Evolutionary conservation across 2,113 vertebrate species (phyloP).

Genomic region (Pavo muticus): DNA sequence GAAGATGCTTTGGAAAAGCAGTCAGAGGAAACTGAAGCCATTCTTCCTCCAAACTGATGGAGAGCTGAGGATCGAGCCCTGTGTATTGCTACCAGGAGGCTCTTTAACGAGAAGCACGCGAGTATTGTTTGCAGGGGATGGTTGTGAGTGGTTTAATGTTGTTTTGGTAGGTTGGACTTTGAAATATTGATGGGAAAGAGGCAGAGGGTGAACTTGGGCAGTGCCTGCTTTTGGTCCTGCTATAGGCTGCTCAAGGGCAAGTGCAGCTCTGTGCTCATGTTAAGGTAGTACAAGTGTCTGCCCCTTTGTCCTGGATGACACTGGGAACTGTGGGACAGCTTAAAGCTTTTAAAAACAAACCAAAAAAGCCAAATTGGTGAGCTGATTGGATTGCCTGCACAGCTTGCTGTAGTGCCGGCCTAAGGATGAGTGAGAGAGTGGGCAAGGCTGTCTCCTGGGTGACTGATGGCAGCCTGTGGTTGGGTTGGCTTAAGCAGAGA

Average conservation of each 20-base stretch:
- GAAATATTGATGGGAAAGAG: background rate
- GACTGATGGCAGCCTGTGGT: background rate
- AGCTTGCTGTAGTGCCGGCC: background rate
- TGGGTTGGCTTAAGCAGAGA: background rate
- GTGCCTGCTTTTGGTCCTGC: background rate
- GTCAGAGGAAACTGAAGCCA: background rate
- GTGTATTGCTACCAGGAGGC: fast-evolving
- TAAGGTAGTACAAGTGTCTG: background rate
- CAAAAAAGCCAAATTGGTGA: background rate
- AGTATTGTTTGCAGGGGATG: background rate
- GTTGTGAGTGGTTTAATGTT: background rate
- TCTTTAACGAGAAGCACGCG: background rate
- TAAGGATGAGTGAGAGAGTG: fast-evolving
- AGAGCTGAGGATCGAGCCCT: background rate
- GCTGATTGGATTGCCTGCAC: background rate
- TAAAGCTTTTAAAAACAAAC: background rate
- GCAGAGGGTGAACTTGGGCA: background rate
- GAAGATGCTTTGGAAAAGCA: background rate
- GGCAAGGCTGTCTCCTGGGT: background rate
- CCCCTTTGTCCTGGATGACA: background rate
- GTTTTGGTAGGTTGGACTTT: background rate
- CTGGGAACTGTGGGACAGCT: background rate
- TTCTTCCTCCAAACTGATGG: background rate
- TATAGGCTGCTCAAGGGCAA: background rate
- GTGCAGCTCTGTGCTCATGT: background rate